phyloP scores from a whole-genome alignment of 2,888 invertebrate species.

The Xestia ashworthii region DNA sequence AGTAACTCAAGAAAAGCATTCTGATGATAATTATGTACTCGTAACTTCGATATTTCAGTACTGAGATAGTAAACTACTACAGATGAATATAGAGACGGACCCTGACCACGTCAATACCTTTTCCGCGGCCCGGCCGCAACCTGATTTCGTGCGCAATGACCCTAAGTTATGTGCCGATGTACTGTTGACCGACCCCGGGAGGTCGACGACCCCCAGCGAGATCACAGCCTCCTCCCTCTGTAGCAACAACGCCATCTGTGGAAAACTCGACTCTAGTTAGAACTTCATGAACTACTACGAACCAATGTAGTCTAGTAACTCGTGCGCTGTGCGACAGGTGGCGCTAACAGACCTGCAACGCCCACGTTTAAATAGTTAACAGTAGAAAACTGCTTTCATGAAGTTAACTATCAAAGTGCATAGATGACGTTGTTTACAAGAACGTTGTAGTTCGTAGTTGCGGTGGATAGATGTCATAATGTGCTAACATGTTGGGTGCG shows the following conservation, averaged over 20 bases:
- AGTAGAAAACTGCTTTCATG: not conserved
- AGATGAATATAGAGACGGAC: not conserved
- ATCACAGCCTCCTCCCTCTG: slow-evolving; percentile 1
- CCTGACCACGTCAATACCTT: not conserved
- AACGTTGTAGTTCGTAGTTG: not conserved
- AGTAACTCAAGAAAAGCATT: not conserved
- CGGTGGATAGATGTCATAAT: not conserved
- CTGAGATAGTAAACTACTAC: not conserved
- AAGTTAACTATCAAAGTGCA: not conserved
- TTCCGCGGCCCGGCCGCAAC: not conserved
- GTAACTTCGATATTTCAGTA: not conserved
- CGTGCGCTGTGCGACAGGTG: slow-evolving; percentile 13
- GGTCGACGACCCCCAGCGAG: not conserved
- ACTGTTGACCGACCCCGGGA: not conserved
- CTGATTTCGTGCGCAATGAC: not conserved
- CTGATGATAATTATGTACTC: too few species aligned
- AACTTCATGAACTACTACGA: not conserved
- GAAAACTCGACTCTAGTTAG: not conserved
- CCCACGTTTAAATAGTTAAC: not conserved
- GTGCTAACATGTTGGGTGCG: too few species aligned
- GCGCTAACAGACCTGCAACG: not conserved
- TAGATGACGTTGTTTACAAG: slow-evolving; percentile 24
- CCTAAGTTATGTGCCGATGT: too few species aligned
- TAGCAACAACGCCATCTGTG: slow-evolving; percentile 21
- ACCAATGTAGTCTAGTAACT: slow-evolving; percentile 9